Percentiles rank a stretch among this genome's conserved stretches.
These are phyloP conservation scores for Agonopterix subpropinquella DNA, from an alignment of 2,888 invertebrate species.

Conservation along the genomic window DNA sequence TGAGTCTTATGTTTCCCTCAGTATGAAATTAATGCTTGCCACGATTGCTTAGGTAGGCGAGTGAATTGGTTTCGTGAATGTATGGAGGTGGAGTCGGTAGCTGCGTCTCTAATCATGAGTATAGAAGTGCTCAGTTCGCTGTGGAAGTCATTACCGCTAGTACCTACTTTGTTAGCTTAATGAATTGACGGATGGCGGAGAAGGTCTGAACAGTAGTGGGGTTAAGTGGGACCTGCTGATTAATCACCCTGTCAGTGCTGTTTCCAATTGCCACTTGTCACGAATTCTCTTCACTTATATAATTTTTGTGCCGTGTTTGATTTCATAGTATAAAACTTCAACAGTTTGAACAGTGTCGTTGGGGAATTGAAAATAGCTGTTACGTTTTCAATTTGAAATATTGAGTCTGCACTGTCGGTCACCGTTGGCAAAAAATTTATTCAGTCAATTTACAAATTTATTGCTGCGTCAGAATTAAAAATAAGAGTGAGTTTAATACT, in stretches of 20 bases:
- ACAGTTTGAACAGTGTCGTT: slow-evolving; percentile 19
- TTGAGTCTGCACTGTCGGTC: slow-evolving; percentile 14
- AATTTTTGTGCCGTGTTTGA: slow-evolving; percentile 35
- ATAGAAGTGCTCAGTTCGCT: slow-evolving; percentile 43
- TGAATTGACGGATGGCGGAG: slow-evolving; percentile 73
- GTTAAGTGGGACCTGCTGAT: slow-evolving; percentile 72
- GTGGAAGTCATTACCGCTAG: slow-evolving; percentile 68
- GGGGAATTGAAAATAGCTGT: slow-evolving; percentile 21
- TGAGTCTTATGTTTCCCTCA: slow-evolving; percentile 10
- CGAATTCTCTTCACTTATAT: slow-evolving; percentile 49
- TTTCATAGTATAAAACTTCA: background rate
- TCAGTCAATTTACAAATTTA: background rate
- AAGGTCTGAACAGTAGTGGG: slow-evolving; percentile 67
- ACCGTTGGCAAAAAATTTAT: background rate
- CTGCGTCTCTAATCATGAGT: slow-evolving; percentile 36
- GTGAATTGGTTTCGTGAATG: slow-evolving; percentile 5
- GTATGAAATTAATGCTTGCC: slow-evolving; percentile 13
- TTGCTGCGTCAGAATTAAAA: background rate
- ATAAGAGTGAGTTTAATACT: background rate
- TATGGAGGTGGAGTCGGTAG: slow-evolving; percentile 3
- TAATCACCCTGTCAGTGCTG: slow-evolving; percentile 71
- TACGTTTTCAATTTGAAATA: slow-evolving; percentile 30
- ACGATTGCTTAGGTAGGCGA: slow-evolving; percentile 7
- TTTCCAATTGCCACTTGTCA: slow-evolving; percentile 69
- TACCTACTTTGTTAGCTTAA: slow-evolving; percentile 74